These are phyloP conservation scores for Celastrina argiolus DNA, from an alignment of 2,888 invertebrate species.

Conservation along the genomic window DNA sequence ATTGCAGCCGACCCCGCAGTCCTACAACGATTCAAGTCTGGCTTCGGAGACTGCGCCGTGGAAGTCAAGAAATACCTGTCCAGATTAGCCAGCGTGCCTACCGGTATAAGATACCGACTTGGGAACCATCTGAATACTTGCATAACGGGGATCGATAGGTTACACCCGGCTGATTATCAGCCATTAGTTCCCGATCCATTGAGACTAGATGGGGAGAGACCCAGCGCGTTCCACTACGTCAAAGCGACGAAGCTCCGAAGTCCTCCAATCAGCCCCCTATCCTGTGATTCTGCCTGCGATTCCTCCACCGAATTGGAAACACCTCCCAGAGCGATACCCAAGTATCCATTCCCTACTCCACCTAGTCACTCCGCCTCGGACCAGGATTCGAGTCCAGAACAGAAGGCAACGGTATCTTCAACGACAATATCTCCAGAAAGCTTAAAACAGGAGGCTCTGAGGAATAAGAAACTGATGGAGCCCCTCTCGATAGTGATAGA, in stretches of 20 bases:
- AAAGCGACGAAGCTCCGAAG: constrained; percentile 72
- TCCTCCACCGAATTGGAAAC: constrained; percentile 75
- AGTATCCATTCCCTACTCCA: constrained; percentile 75
- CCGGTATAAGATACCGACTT: constrained; percentile 79
- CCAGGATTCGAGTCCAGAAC: constrained; percentile 72
- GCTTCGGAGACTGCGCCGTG: constrained; percentile 92
- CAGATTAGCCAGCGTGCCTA: constrained; percentile 80
- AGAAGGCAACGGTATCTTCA: constrained; percentile 73
- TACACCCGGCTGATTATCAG: constrained; percentile 62
- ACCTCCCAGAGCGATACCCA: constrained; percentile 68
- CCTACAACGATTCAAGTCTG: constrained; percentile 89
- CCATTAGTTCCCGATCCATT: constrained; percentile 77
- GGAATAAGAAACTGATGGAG: constrained; percentile 63
- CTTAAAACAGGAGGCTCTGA: constrained; percentile 53
- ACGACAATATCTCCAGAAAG: constrained; percentile 72
- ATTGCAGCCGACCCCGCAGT: constrained; percentile 91
- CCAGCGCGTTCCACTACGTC: constrained; percentile 67
- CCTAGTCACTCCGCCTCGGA: constrained; percentile 79
- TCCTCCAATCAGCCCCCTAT: constrained; percentile 84
- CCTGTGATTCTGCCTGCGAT: constrained; percentile 83
- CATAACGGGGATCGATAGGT: constrained; percentile 74
- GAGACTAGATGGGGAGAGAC: constrained; percentile 63
- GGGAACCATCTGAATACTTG: constrained; percentile 81
- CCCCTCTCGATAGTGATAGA: constrained; percentile 70
- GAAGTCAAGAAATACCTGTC: constrained; percentile 87